Evolutionary conservation across 2,797 vertebrate species (phyloP), one percentile per base, ranked within the genome.

Genomic region (Rhynchonycteris naso): DNA sequence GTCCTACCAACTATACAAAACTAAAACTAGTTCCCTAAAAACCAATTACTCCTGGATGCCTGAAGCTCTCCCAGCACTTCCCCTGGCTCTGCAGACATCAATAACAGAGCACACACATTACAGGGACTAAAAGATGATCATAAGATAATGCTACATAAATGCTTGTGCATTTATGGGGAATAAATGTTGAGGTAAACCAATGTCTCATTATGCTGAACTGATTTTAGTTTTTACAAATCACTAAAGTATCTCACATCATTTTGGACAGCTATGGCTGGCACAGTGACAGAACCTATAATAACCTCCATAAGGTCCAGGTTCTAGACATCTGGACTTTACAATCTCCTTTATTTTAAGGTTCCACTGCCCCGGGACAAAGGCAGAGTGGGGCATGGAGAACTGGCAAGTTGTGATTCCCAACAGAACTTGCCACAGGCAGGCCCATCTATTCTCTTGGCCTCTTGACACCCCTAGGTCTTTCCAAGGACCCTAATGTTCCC

Each of bases 181-280:
- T 90, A 96, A 97, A 95, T 9, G 59, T 95, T 97, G 97, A 96
- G 84, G 92, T 90, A 95, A 96, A 43, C 43, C 52, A 85, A 71
- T 12, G 5, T 0, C 0, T 88, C 83, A 86, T 94, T 86, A 74
- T 52, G 52, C 78, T 6, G 0, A 88, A 50, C 4, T 83, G 86
- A 94, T 47, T 96, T 91, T 93, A 21, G 7, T 47, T 89, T 91
- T 95, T 35, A 89, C 74, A 95, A 94, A 94, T 92, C 71, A 89
- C 82, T 95, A 90, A 95, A 92, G 75, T 86, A 92, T 78, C 88
- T 93, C 88, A 56, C 91, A 87, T 85, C 71, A 91, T 58, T 92
- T 92, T 90, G 69, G 50, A 91, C 72, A 30, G 30, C 66, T 90
- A 43, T 65, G 69, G 63, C 69, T 69, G 43, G 66, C 35, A 82